Conservation (phyloP, 2,888 invertebrate genomes). For the Arctia plantaginis region DNA sequence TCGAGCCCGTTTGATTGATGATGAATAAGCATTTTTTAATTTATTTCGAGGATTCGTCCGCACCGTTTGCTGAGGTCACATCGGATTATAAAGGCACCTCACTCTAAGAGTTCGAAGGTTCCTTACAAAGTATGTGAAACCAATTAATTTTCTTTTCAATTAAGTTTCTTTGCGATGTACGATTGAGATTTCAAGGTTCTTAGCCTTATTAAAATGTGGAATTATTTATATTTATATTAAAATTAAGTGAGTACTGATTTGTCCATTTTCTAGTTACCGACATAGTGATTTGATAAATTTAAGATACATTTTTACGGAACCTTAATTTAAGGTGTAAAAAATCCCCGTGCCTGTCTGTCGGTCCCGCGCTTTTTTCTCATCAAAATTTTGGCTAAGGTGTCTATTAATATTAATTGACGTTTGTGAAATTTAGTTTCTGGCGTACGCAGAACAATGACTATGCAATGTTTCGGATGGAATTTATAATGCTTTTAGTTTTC, state of each 20-base stretch:
- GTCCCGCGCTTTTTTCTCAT: slow-evolving; percentile 57
- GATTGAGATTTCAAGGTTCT: slow-evolving; percentile 44
- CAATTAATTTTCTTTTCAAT: slow-evolving; percentile 53
- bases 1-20: slow-evolving; percentile 86
- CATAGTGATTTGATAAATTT: slow-evolving; percentile 9
- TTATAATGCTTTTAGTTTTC: slow-evolving; percentile 61
- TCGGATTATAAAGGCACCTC: slow-evolving; percentile 51
- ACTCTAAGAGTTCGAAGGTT: slow-evolving; percentile 51
- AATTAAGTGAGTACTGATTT: slow-evolving; percentile 14
- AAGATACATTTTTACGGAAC: slow-evolving; percentile 42
- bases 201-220: slow-evolving; percentile 37
- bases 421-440: slow-evolving; percentile 64
- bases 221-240: slow-evolving; percentile 24
- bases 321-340: slow-evolving; percentile 49
- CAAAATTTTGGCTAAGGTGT: slow-evolving; percentile 64
- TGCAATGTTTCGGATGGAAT: slow-evolving; percentile 64
- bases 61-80: slow-evolving; percentile 69
- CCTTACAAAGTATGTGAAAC: slow-evolving; percentile 50
- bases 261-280: slow-evolving; percentile 8
- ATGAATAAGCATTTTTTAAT: slow-evolving; percentile 86
- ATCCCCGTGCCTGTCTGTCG: slow-evolving; percentile 44
- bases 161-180: slow-evolving; percentile 46
- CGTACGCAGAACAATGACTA: slow-evolving; percentile 74
- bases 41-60: slow-evolving; percentile 83
- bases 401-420: slow-evolving; percentile 78